Base-by-base conservation (phyloP, 2,888 invertebrate genomes). In the Sarcophaga rosellei region DNA sequence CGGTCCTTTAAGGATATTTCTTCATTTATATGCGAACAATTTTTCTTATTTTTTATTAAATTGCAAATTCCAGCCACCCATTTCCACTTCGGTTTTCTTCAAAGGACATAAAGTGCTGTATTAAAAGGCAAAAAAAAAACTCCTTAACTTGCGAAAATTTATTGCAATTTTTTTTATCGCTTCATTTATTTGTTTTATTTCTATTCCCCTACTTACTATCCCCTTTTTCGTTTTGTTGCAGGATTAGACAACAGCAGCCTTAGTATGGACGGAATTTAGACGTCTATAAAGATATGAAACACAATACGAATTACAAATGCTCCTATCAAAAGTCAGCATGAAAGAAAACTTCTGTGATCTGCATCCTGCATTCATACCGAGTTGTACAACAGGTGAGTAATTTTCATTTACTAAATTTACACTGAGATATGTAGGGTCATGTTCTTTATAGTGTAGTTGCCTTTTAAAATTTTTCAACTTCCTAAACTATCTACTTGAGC, bases 41-140 rank as follows among this genome's bases (percentile, higher is more conserved):
- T 53, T 11, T 47, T 15, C 15, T 15, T 47, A 15, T 47, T 47
- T 91, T 90, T 91, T 92, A 91, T 91, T 92, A 92, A 92, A 91
- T 92, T 92, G 91, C 91, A 88, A 82, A 84, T 65, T 81, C 62
- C 73, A 53, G 81, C 72, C 72, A 84, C 84, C 78, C 75, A 81
- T 77, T 77, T 81, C 78, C 81, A 76, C 70, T 81, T 81, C 35
- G 61, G 53, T 57, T n/a, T 66, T 66, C 66, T 72, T 81, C 66
- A 57, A 65, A 74, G 68, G 81, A 59, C 75, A 74, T 78, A 63
- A 17, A 53, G 25, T 23, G 57, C 47, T 59, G 10, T n/a, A 25
- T 53, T 53, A 53, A 53, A 17, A 35, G 6, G 6, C 1, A 35
- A 62, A 47, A 73, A 63, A 75, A 66, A 68, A 84, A 84, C 12